A percentile compares a stretch with the other conserved stretches of the same genome.
These are phyloP conservation scores for Fundulus diaphanus DNA, from an alignment of 2,797 vertebrate species.

Conservation along the genomic window DNA sequence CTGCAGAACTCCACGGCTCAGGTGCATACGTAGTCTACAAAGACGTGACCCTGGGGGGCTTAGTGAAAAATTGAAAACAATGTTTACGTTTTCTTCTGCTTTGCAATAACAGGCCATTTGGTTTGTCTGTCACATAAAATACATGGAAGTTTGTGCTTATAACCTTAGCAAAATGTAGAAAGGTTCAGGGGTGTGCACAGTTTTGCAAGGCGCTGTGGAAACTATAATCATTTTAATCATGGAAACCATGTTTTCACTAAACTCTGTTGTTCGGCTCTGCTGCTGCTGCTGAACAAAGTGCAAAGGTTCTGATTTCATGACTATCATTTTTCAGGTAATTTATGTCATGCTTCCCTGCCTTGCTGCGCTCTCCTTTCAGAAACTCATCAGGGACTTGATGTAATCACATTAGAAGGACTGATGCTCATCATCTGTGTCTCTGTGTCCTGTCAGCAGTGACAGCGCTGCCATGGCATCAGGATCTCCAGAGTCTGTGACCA, in stretches of 20 bases:
- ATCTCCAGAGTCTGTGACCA: constrained; percentile 72
- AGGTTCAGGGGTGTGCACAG: too few relatives aligned
- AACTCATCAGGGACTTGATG: not conserved
- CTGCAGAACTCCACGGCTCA: too few relatives aligned
- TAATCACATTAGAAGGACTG: not conserved
- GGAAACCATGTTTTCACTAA: not conserved
- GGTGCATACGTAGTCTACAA: too few relatives aligned
- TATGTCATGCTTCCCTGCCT: not conserved
- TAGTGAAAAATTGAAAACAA: too few relatives aligned
- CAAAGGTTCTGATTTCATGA: not conserved
- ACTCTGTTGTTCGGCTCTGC: not conserved
- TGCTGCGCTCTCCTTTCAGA: not conserved
- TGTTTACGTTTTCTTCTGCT: too few relatives aligned
- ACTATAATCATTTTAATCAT: not conserved
- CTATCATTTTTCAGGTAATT: not conserved
- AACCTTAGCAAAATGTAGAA: too few relatives aligned
- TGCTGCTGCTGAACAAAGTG: not conserved
- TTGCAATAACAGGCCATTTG: too few relatives aligned
- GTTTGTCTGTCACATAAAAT: too few relatives aligned
- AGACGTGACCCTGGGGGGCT: too few relatives aligned
- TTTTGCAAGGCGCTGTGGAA: not conserved
- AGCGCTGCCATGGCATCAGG: constrained; percentile 82
- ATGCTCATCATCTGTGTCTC: constrained; percentile 21
- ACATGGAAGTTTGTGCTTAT: too few relatives aligned
- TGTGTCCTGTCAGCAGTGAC: constrained; percentile 77